phyloP scores from a whole-genome alignment of 2,888 invertebrate genomes.

The Drosophila nr. fundita region DNA sequence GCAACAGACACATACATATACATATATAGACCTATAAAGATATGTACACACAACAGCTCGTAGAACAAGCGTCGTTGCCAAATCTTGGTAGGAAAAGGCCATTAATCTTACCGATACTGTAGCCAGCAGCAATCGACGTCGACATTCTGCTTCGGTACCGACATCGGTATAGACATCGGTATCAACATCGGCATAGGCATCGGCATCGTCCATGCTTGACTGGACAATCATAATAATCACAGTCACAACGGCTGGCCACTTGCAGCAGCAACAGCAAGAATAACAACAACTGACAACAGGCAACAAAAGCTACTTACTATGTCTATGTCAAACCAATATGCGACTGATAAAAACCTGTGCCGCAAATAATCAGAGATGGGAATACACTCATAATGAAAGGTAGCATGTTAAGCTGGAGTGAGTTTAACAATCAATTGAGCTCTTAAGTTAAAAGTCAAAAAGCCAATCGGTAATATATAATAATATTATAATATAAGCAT shows the following conservation, averaged over 20 bases:
- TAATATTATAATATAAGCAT: no score
- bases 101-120: conserved; percentile 70
- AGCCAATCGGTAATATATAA: not conserved
- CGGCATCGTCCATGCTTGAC: conserved; percentile 76
- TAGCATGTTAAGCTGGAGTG: not conserved
- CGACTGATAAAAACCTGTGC: conserved; percentile 77
- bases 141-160: conserved; percentile 23
- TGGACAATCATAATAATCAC: conserved; percentile 81
- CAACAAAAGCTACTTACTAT: conserved; percentile 81
- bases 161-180: conserved; percentile 15
- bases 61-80: conserved; percentile 75
- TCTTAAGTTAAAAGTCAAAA: not conserved
- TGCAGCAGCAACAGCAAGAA: conserved; percentile 31
- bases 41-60: conserved; percentile 58
- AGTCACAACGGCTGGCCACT: conserved; percentile 61
- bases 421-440: not conserved
- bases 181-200: conserved; percentile 29
- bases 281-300: conserved; percentile 59
- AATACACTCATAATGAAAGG: conserved; percentile 53
- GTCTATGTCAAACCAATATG: conserved; percentile 78
- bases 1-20: conserved; percentile 17
- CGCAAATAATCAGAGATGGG: conserved; percentile 65
- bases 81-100: conserved; percentile 68
- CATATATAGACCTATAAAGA: conserved; percentile 27
- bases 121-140: conserved; percentile 50